Base-by-base conservation (phyloP, 2,888 invertebrate species). In the Acrobasis suavella region DNA sequence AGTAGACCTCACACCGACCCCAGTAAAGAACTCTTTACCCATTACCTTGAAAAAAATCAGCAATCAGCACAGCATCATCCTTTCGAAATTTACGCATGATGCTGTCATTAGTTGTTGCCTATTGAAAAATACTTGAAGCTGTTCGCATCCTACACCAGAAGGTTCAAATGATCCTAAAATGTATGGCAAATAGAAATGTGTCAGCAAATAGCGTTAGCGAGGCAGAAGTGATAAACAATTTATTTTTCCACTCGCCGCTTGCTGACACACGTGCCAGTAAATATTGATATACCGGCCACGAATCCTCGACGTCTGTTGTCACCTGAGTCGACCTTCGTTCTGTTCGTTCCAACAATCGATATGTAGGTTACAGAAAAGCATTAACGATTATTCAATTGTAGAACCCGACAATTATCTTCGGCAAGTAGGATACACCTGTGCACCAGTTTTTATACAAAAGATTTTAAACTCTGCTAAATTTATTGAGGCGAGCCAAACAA, bases 121-220 rank as follows among this genome's bases (percentile, higher is more conserved):
- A 14, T 5, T 46, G 46, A 46, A 46, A 32, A 32, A 32, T 32
- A 32, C 7, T 6, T 5, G 32, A 0, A 32, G 5, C 32, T 32
- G 32, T n/a, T 14, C 14, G 14, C 10, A 46, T n/a, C 46, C 46
- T n/a, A 46, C n/a, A 12, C 14, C 14, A 50, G 50, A n/a, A 39
- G 6, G 50, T 9, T 50, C 55, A 56, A 62, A 62, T 15, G 63
- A 66, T 63, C 60, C 73, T 80, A 81, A 83, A 68, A 65, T 62
- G 60, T 65, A 71, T 66, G 64, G 65, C 69, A 77, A 82, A 83
- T 85, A 84, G 82, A 85, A 83, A 84, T 75, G 77, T 73, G 72
- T 73, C 72, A 73, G 69, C 80, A 76, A 78, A 71, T n/a, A 58
- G 39, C 42, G 60, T 61, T 39, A 51, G 16, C 64, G 58, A 37